These are phyloP conservation scores for Pyrrhosoma nymphula DNA, from an alignment of 2,888 invertebrate species.

Conservation along the genomic window DNA sequence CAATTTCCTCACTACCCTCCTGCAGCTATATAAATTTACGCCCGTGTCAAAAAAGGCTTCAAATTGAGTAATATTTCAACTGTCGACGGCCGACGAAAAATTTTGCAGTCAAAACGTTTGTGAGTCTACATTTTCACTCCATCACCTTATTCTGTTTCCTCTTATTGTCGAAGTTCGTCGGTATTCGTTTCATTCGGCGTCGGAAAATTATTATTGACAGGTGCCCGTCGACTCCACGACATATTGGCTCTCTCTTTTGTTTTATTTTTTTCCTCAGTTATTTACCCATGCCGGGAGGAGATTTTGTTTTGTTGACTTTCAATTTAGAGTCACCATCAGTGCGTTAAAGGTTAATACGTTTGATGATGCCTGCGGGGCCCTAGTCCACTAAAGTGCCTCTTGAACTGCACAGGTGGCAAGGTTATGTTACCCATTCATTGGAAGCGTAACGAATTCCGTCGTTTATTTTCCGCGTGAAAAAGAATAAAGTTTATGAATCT, in stretches of 20 bases:
- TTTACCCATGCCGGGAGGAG: neutral
- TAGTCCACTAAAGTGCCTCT: neutral
- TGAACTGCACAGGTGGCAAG: neutral
- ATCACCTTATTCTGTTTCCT: neutral
- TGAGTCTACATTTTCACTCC: neutral
- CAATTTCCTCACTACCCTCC: neutral
- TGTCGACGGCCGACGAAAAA: neutral
- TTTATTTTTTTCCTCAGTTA: neutral
- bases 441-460: neutral
- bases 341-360: neutral
- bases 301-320: neutral
- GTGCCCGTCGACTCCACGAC: neutral
- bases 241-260: neutral
- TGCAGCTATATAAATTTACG: neutral
- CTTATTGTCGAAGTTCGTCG: neutral
- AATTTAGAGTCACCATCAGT: neutral
- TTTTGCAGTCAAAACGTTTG: neutral
- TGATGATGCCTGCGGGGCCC: neutral
- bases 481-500: neutral
- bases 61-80: slow-evolving; percentile 26
- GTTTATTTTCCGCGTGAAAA: neutral
- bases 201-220: neutral
- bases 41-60: neutral
- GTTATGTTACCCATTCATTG: neutral
- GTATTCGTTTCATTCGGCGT: neutral